Base-by-base conservation (phyloP, 2,797 vertebrate genomes). In the Sebastes taczanowskii region DNA sequence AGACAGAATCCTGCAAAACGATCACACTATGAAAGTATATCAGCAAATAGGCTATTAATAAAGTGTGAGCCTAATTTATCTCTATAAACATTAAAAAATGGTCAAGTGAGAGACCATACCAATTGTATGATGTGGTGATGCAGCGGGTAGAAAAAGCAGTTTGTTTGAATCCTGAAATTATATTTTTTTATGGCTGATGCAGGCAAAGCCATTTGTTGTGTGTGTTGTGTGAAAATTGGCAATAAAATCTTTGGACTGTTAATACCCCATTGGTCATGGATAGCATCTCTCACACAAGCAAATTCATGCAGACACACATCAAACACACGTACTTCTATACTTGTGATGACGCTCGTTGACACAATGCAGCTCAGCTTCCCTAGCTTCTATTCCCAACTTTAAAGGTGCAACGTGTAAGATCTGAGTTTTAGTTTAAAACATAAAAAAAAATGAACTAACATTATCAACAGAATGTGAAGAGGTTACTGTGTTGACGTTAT, bases 31-130 rank as follows among this genome's bases (percentile, higher is more conserved):
- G 14, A 65, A 85, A 72, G 70, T 20, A 68, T 30, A 74, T 77
- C 6, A 60, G 42, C n/a, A 67, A 86, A 59, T n/a, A 5, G 27
- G 25, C 23, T 68, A n/a, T 72, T 68, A 80, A 83, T 67, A 71
- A 79, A 85, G 27, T 1, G 18, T 11, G 25, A 69, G 49, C 4
- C 29, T 49, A 62, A 75, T 74, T 77, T 74, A 83, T 69, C 70
- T 75, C n/a, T 7, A 46, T 52, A 34, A 55, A 78, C 60, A 74
- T 71, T 72, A 65, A 75, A 80, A 80, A 80, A 60, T 63, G 74
- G 64, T 63, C 42, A 75, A 64, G 20, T 56, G 23, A 30, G 52
- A 78, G 64, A 71, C 11, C 2, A 30, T 62, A 74, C 42, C 16
- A 58, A 3, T 30, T 29, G 27, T 56, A 35, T 42, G 27, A 58